Percentiles rank a stretch among this genome's conserved stretches.
Conservation (phyloP, 1,140 invertebrate species). For the Eumaeus atala region DNA sequence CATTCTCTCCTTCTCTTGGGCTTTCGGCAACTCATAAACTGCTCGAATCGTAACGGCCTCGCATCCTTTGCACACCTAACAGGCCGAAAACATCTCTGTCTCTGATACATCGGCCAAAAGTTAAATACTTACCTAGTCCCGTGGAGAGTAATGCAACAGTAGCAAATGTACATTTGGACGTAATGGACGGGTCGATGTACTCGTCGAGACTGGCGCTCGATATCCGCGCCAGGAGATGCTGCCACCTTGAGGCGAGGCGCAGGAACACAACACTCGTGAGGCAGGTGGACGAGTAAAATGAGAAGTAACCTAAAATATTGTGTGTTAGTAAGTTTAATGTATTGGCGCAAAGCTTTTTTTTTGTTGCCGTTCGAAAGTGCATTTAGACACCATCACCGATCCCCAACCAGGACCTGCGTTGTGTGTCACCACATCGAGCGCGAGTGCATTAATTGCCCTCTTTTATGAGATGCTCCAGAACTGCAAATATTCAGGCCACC, state of each 20-base stretch:
- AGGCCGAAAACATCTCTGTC: no score
- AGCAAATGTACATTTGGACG: conserved; percentile 14
- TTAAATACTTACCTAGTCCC: conserved; percentile 17
- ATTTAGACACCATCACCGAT: background rate
- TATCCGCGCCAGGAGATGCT: conserved; percentile 17
- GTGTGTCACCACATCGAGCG: no score
- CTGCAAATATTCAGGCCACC: no score
- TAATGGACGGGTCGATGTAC: conserved; percentile 18
- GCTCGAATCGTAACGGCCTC: no score
- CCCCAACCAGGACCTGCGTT: background rate
- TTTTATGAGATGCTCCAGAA: no score
- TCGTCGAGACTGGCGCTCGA: conserved; percentile 18
- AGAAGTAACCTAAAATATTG: conserved; percentile 9
- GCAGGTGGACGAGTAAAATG: conserved; percentile 15
- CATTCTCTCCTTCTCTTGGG: no score
- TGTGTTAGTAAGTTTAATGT: background rate
- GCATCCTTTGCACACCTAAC: no score
- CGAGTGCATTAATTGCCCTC: no score
- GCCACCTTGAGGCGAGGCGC: conserved; percentile 16
- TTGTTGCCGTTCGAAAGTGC: background rate
- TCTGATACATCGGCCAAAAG: background rate
- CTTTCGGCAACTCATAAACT: no score
- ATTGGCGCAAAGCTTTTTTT: no score
- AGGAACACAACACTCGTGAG: conserved; percentile 21
- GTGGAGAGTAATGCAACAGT: conserved; percentile 9